These are phyloP conservation scores for Hemiprocne comata DNA, from an alignment of 2,113 vertebrate genomes.

Conservation along the genomic window DNA sequence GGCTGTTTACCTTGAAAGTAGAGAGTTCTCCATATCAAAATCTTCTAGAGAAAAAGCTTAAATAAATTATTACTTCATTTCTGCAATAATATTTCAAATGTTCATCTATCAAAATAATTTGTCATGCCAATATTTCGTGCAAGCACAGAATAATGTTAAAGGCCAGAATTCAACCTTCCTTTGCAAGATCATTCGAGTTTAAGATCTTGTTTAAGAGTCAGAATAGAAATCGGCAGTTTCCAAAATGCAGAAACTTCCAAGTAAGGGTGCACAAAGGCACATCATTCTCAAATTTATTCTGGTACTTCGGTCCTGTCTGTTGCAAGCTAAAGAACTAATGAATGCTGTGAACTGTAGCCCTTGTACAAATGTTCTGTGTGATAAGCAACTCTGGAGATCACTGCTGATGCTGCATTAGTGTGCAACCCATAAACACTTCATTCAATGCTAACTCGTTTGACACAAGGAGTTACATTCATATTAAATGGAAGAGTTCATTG, in stretches of 20 bases:
- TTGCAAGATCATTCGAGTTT: not conserved
- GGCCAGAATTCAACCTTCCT: not conserved
- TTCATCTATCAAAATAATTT: not conserved
- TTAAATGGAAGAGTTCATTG: not conserved
- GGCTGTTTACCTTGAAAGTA: not conserved
- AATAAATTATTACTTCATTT: not conserved
- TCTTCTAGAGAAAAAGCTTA: not conserved
- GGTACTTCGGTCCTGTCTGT: not conserved
- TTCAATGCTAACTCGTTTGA: not conserved
- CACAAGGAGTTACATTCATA: not conserved
- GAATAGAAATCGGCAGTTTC: not conserved
- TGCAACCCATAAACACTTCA: not conserved
- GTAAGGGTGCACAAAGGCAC: not conserved
- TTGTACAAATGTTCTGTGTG: not conserved
- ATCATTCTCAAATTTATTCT: not conserved
- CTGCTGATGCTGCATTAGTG: not conserved
- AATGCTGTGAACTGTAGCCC: not conserved
- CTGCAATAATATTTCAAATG: not conserved
- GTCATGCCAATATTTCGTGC: not conserved
- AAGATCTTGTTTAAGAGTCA: not conserved
- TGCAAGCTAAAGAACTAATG: not conserved
- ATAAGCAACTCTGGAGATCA: not conserved
- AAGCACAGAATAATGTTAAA: not conserved
- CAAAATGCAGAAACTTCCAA: not conserved
- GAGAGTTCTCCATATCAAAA: not conserved